Evolutionary conservation across 2,113 vertebrate species (phyloP), one percentile per base, ranked within the genome.

Genomic region (Noctilio leporinus): DNA sequence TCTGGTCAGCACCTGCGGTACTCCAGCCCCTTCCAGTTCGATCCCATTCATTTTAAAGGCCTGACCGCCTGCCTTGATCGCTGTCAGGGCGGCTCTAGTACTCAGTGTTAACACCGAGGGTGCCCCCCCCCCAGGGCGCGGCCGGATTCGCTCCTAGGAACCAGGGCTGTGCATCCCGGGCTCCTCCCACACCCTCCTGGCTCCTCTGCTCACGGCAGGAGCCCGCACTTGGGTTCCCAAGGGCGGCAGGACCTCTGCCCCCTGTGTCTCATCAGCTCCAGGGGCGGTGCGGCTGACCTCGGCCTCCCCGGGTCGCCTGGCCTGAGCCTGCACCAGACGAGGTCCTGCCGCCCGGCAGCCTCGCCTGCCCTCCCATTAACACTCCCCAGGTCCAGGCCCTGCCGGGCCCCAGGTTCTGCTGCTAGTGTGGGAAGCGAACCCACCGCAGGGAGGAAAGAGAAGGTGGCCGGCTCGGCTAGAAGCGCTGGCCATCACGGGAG

Each of bases 41-140:
- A 55, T 1, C 49, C 12, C 35, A 55, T 33, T 57, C 77, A 38
- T 1, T 45, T 35, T 16, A 53, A 55, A 86, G 59, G 49, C 28
- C 30, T 15, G 8, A 47, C 4, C 43, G 22, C 47, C 22, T 22
- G 33, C 15, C 20, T 76, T 38, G 4, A 28, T 49, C 8, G 15
- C 2, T 17, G 47, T 35, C 45, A 22, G 38, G n/a, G 73, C 16
- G 64, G 62, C 35, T 40, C 53, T 28, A 55, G 24, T 17, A 30
- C 5, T 5, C 35, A 62, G 14, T 0, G 47, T 22, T 33, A 62
- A 70, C 69, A 64, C 55, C 38, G 26, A 53, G 47, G 72, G 43
- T 0, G 8, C 26, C 33, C 3, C 5, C 47, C 35, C 16, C n/a
- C n/a, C n/a, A n/a, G n/a, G 19, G 16, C n/a, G 2, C 1, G 49